Evolutionary conservation across 2,797 vertebrate genomes (phyloP).

Genomic region (Alcedo atthis): DNA sequence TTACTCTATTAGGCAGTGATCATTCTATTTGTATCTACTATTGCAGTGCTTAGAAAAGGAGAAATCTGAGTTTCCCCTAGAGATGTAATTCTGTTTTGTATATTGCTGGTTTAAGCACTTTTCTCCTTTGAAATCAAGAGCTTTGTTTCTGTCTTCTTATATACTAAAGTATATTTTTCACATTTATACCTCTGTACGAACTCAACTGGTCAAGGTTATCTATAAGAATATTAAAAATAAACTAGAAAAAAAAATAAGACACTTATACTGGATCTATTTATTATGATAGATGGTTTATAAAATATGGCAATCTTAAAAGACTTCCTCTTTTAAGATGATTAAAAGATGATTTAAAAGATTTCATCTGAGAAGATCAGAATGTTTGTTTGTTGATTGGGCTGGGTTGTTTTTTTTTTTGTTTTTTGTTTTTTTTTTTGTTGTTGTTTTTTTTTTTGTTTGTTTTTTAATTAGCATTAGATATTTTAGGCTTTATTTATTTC

Average conservation of each 20-base stretch:
- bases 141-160: not conserved
- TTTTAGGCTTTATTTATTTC: not conserved
- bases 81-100: not conserved
- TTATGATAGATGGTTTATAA: not conserved
- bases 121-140: not conserved
- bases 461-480: not conserved
- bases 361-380: not conserved
- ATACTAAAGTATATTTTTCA: not conserved
- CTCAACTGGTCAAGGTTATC: not conserved
- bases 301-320: not conserved
- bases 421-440: no score
- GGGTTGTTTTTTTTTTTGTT: no score
- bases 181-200: not conserved
- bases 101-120: not conserved
- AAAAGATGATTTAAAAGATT: not conserved
- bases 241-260: not conserved
- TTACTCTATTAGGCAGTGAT: not conserved
- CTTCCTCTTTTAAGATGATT: not conserved
- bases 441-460: not conserved
- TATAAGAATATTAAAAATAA: not conserved
- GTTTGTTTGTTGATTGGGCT: not conserved
- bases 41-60: not conserved
- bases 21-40: not conserved
- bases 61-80: not conserved
- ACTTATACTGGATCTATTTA: not conserved